Base-by-base conservation (phyloP, 2,888 invertebrate genomes). In the Agriopis leucophaearia region DNA sequence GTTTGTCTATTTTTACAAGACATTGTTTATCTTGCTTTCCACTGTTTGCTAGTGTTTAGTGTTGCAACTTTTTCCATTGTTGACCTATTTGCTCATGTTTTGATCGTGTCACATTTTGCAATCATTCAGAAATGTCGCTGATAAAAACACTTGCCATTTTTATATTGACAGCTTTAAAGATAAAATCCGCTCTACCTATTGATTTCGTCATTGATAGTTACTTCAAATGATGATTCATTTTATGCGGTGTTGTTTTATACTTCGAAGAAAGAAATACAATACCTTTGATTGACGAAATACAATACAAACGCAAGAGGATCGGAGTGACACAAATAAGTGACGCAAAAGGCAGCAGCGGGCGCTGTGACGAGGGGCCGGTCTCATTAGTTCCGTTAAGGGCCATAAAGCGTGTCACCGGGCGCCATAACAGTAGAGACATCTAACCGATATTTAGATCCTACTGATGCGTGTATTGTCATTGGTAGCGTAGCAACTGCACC, bases 371-470 rank as follows among this genome's bases (percentile, higher is more conserved):
- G 79, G 79, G 79, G 80, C 78, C 78, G 79, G 74, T 80, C 83
- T 84, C 83, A 82, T 87, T 86, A 83, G 85, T 87, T 87, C 86
- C 85, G 87, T 85, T 85, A 86, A 83, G 80, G 81, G 80, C 77
- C 79, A 71, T 74, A 81, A 82, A 86, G 81, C 85, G 83, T 81
- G 84, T 84, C 86, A 82, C 78, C 62, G 74, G 56, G 75, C 74
- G 73, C 76, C 78, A 75, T 80, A 76, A 57, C 56, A 64, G 70
- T 57, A 61, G 69, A 60, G 62, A 67, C 47, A 59, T 58, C 63
- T 63, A 64, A 72, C 72, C 60, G 38, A 63, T 73, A 56, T 66
- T 77, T 73, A 74, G 68, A 68, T 62, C 36, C 61, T 66, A 62
- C 58, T 69, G 60, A 64, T 70, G 69, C 66, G 59, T 73, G 69